A percentile compares a stretch with the other conserved stretches of the same genome.
These are phyloP conservation scores for Lasioglossum zephyrum DNA, from an alignment of 2,888 invertebrate genomes.

Conservation along the genomic window DNA sequence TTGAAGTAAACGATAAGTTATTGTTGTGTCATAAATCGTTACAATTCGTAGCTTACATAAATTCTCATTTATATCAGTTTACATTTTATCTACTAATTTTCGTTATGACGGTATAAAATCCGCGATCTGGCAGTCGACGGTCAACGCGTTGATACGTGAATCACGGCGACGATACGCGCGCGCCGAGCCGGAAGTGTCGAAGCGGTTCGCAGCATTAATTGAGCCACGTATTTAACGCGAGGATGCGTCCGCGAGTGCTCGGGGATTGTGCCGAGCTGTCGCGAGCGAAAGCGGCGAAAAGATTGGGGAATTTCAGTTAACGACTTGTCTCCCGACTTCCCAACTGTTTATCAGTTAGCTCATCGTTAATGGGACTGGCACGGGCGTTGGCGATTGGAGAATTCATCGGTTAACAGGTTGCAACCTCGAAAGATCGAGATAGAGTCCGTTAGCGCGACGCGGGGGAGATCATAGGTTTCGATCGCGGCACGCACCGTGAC, in stretches of 20 bases:
- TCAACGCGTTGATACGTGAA: neutral
- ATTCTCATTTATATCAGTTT: too few relatives aligned
- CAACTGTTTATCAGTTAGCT: neutral
- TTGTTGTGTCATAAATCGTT: too few relatives aligned
- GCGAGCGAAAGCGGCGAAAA: neutral
- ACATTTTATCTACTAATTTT: neutral
- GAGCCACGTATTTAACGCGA: constrained; percentile 7
- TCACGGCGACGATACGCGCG: constrained; percentile 3
- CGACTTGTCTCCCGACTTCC: neutral
- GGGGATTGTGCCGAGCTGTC: neutral
- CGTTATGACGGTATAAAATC: neutral
- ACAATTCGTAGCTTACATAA: too few relatives aligned
- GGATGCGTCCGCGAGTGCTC: neutral
- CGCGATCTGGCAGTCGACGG: neutral
- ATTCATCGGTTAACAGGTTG: neutral
- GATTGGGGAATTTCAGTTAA: neutral
- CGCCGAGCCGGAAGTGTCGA: neutral
- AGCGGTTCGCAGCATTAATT: constrained; percentile 38
- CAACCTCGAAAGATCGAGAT: neutral
- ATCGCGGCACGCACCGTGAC: constrained; percentile 50
- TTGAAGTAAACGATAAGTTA: too few relatives aligned
- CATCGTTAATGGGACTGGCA: neutral
- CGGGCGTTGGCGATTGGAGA: neutral
- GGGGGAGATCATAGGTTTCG: constrained; percentile 12
- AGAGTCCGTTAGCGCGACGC: neutral